A percentile compares a stretch with the other conserved stretches of the same genome.
Conservation (phyloP, 2,888 invertebrate species). For the Zonitis immaculata region DNA sequence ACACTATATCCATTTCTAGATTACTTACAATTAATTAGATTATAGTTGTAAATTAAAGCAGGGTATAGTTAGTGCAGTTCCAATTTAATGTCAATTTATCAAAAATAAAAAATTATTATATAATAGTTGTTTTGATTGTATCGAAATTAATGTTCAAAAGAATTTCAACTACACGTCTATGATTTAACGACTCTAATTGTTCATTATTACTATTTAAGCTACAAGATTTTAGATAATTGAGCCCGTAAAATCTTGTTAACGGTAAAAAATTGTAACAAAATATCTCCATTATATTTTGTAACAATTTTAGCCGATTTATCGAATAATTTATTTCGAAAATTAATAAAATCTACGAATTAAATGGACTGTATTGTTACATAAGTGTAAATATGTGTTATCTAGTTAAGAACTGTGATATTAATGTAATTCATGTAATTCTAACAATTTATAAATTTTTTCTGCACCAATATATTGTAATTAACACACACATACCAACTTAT, state of each 20-base stretch:
- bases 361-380: conserved; percentile 14
- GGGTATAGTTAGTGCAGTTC: background rate
- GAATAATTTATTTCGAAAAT: background rate
- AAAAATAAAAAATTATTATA: background rate
- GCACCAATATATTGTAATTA: conserved; percentile 5
- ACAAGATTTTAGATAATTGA: conserved; percentile 38
- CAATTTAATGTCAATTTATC: conserved; percentile 1
- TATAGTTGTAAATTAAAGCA: background rate
- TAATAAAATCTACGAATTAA: conserved; percentile 8
- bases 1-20: background rate
- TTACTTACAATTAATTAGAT: background rate
- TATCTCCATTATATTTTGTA: conserved; percentile 1
- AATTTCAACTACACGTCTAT: background rate
- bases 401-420: conserved; percentile 36
- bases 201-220: too few relatives aligned
- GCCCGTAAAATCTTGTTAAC: conserved; percentile 39
- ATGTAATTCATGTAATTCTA: conserved; percentile 19
- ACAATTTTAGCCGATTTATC: conserved; percentile 8
- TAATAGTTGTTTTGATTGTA: background rate
- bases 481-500: background rate
- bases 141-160: background rate
- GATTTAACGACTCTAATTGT: background rate
- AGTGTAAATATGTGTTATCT: conserved; percentile 22
- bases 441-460: background rate
- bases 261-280: conserved; percentile 2